phyloP scores from a whole-genome alignment of 2,888 invertebrate species.

The Tridacna gigas region DNA sequence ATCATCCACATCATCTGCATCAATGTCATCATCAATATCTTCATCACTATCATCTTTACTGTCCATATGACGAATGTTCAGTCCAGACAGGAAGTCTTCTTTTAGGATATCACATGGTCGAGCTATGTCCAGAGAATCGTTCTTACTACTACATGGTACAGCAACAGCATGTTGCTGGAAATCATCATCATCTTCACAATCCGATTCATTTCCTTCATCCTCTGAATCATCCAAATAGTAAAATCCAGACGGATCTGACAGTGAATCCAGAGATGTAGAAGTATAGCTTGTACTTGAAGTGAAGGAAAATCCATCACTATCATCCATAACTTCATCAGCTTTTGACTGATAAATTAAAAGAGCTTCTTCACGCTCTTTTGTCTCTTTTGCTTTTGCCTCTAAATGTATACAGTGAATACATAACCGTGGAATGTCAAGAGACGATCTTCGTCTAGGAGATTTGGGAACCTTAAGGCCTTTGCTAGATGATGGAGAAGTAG shows the following conservation, averaged over 20 bases:
- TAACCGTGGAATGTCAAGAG: conserved; percentile 81
- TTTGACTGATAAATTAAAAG: conserved; percentile 45
- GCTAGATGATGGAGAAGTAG: conserved; percentile 53
- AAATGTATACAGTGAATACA: conserved; percentile 82
- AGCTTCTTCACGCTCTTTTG: conserved; percentile 46
- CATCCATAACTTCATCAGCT: conserved; percentile 26
- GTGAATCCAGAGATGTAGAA: conserved; percentile 60
- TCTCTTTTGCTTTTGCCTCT: conserved; percentile 73
- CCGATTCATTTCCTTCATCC: conserved; percentile 62
- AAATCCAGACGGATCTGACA: conserved; percentile 63
- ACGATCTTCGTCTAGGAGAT: conserved; percentile 69
- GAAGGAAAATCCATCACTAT: conserved; percentile 56
- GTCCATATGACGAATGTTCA: conserved; percentile 55
- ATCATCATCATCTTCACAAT: conserved; percentile 58
- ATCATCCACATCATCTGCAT: conserved; percentile 51
- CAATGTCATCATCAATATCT: conserved; percentile 40
- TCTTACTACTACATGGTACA: conserved; percentile 2
- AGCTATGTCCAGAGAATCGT: background rate
- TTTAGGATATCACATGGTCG: conserved; percentile 6
- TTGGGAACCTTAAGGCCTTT: conserved; percentile 59
- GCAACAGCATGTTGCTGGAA: background rate
- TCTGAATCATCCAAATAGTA: conserved; percentile 63
- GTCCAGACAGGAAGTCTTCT: conserved; percentile 45
- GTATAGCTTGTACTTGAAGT: conserved; percentile 68
- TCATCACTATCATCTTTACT: conserved; percentile 56